Evolutionary conservation across 2,888 invertebrate genomes (phyloP), one percentile per base, ranked within the genome.

Genomic region (Hypercompe scribonia): DNA sequence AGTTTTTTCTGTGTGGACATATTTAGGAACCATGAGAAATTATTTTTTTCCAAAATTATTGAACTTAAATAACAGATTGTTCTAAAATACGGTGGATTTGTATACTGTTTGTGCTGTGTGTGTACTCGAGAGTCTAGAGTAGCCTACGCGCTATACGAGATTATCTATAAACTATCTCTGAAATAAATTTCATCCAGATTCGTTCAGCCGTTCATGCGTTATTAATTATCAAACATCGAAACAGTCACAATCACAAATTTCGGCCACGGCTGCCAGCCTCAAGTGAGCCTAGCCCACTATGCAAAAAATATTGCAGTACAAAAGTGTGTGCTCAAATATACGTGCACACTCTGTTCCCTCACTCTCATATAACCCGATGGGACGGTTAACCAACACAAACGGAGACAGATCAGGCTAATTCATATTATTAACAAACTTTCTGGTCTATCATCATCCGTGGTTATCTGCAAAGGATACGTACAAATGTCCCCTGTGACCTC

Each of bases 1-100:
- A 61, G 13, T 61, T 61, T 61, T 61, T 31, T 69, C 21, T 39
- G 31, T 31, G 42, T 31, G 50, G 28, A 67, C 34, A 68, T 54
- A 36, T 68, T 68, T 68, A 36, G n/a, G 36, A 13, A n/a, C 11
- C 54, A 18, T 18, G n/a, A 18, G 36, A 58, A 68, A 34, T 54
- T 54, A 18, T 46, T 66, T 31, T 24, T n/a, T n/a, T n/a, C n/a
- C n/a, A n/a, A n/a, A n/a, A n/a, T n/a, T n/a, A n/a, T n/a, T n/a
- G n/a, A n/a, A n/a, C n/a, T n/a, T n/a, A 46, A 46, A 46, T 42
- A 42, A 54, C 11, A 54, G 54, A n/a, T 54, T 54, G 5, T 54
- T n/a, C n/a, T 54, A 54, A n/a, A 54, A 28, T 58, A 28, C 13
- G 15, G 15, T 10, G 28, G 15, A 10, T n/a, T 54, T 54, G n/a